These are phyloP conservation scores for Drosophila athabasca DNA, from an alignment of 1,140 invertebrate species.

Conservation along the genomic window DNA sequence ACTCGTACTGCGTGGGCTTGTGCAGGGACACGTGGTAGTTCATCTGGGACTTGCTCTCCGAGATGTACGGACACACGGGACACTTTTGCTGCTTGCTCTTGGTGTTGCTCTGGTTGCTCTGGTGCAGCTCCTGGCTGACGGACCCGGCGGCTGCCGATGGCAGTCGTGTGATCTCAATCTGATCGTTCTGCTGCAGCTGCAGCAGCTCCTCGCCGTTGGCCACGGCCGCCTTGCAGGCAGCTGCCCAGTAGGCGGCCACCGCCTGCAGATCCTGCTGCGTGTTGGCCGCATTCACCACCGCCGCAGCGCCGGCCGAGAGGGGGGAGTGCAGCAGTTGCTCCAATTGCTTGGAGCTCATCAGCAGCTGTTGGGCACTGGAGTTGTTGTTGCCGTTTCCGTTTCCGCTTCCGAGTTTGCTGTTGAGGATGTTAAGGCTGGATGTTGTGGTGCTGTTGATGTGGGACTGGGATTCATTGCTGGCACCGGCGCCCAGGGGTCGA, in stretches of 20 bases:
- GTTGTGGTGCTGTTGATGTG: conserved; percentile 36
- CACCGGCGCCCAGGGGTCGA: conserved; percentile 74
- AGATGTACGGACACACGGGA: conserved; percentile 90
- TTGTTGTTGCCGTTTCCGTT: conserved; percentile 15
- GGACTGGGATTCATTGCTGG: conserved; percentile 67
- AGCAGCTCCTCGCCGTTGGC: conserved; percentile 66
- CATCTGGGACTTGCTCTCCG: conserved; percentile 92
- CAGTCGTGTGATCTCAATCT: conserved; percentile 77
- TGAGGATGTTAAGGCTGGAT: conserved; percentile 2
- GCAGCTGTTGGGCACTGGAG: conserved; percentile 26
- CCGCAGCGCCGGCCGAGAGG: conserved; percentile 66
- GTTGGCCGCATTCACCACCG: conserved; percentile 68
- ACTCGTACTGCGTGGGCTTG: conserved; percentile 90
- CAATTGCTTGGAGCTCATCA: conserved; percentile 59
- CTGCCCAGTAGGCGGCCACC: conserved; percentile 67
- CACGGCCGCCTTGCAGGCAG: conserved; percentile 62
- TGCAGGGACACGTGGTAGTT: conserved; percentile 94
- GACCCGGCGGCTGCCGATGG: conserved; percentile 14
- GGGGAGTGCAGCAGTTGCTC: conserved; percentile 69
- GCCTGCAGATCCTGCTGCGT: conserved; percentile 73
- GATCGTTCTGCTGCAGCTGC: conserved; percentile 77
- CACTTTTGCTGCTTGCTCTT: conserved; percentile 87
- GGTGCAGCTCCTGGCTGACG: conserved; percentile 16
- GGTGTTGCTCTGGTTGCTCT: conserved; percentile 57
- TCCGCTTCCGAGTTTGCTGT: background rate